Base-by-base conservation (phyloP, 2,888 invertebrate species). In the Nomada fabriciana region DNA sequence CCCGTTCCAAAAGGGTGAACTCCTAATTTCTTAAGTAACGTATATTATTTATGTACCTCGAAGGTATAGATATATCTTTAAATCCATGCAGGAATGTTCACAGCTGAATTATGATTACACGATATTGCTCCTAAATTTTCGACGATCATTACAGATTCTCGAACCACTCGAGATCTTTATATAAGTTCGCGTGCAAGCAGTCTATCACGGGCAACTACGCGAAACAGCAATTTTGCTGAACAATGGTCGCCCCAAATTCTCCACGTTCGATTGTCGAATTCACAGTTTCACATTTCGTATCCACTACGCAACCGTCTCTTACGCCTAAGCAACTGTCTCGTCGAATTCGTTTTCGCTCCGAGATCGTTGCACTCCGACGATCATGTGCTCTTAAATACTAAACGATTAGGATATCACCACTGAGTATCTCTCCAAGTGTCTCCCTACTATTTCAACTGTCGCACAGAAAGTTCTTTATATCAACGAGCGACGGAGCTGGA, bases 81-180 rank as follows among this genome's bases (percentile, higher is more conserved):
- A 78, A 81, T 60, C 78, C 72, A 83, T 82, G 83, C 78, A 86
- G 90, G 90, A 90, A 90, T 90, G 90, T 89, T 86, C 87, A 86
- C 83, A 89, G 85, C 83, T 84, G 81, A 67, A 81, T 83, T 87
- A 81, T 36, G 82, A 75, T 84, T 86, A 84, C 72, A 79, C 76
- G 72, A 71, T 87, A 87, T 87, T 87, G 87, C 87, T 87, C 85
- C 83, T 85, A 81, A 76, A 57, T 76, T 80, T 64, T 71, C 85
- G 79, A 81, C 74, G 76, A 83, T 69, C 73, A 77, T 73, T 52
- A 65, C 77, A 23, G 36, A 76, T 57, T 70, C 29, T 47, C 55
- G 59, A 59, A 60, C 18, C 25, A 63, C 36, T 57, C 55, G 61
- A 29, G 59, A 61, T 55, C 23, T 70, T 50, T 50, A 50, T 42